These are phyloP conservation scores for Blera fallax DNA, from an alignment of 2,888 invertebrate species.

Conservation along the genomic window DNA sequence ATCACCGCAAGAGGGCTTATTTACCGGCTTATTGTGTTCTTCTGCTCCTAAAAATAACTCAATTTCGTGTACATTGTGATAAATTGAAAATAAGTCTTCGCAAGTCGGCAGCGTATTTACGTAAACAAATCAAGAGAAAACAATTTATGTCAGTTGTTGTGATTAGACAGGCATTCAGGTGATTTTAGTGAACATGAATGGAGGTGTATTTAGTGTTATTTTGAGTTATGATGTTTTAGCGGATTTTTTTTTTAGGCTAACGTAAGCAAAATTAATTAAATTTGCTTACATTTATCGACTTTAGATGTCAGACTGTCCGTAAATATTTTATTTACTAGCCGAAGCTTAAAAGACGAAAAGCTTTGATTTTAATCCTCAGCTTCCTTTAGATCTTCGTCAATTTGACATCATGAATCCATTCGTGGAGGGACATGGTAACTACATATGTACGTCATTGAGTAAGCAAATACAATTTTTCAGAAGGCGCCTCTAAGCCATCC, in stretches of 20 bases:
- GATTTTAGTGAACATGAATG: neutral
- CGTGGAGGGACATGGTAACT: no score
- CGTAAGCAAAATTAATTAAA: neutral
- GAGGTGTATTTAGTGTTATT: neutral
- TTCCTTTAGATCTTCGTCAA: no score
- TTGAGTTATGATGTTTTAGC: neutral
- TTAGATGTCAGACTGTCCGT: no score
- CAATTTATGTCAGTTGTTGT: constrained; percentile 1
- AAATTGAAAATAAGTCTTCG: constrained; percentile 19
- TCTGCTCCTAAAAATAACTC: neutral
- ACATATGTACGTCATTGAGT: no score
- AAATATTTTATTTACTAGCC: no score
- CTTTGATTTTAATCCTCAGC: no score
- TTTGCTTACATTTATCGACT: no score
- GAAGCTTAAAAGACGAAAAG: no score
- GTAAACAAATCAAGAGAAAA: constrained; percentile 25
- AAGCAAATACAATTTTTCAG: no score
- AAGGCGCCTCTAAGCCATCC: no score
- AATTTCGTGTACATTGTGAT: neutral
- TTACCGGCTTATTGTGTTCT: constrained; percentile 8
- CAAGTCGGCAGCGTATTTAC: neutral
- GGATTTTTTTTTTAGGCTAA: neutral
- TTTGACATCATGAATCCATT: no score
- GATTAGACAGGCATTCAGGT: neutral
- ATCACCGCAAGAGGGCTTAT: constrained; percentile 10